These are phyloP conservation scores for Scotopteryx bipunctaria DNA, from an alignment of 2,888 invertebrate species.

Conservation along the genomic window DNA sequence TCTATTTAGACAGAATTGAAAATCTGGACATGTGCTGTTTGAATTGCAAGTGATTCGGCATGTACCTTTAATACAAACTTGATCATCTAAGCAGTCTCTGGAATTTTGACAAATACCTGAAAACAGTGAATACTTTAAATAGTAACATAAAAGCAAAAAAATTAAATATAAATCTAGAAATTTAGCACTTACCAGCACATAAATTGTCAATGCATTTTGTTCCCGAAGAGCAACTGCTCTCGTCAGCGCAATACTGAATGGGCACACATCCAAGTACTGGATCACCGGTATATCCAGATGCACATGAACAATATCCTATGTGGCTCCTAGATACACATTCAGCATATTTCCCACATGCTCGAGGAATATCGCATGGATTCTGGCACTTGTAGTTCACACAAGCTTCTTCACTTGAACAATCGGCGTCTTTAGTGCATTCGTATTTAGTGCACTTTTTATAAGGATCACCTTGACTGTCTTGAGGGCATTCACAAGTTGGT, in stretches of 20 bases:
- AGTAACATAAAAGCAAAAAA: neutral
- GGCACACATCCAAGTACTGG: slow-evolving; percentile 93
- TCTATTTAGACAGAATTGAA: slow-evolving; percentile 92
- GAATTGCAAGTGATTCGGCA: slow-evolving; percentile 92
- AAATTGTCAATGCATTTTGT: slow-evolving; percentile 92
- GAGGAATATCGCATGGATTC: slow-evolving; percentile 91
- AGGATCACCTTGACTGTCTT: slow-evolving; percentile 90
- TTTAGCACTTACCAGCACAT: slow-evolving; percentile 85
- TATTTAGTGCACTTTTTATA: slow-evolving; percentile 87
- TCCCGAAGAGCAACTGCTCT: slow-evolving; percentile 92
- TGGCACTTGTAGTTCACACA: slow-evolving; percentile 92
- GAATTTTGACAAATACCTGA: slow-evolving; percentile 89
- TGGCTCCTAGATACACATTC: slow-evolving; percentile 90
- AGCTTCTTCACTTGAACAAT: slow-evolving; percentile 87
- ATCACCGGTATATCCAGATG: slow-evolving; percentile 92
- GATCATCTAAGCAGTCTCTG: slow-evolving; percentile 93
- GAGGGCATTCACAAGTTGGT: slow-evolving; percentile 89
- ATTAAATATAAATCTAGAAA: neutral
- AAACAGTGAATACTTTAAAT: too few relatives aligned
- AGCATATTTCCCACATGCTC: slow-evolving; percentile 92
- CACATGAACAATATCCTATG: slow-evolving; percentile 92
- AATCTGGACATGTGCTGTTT: slow-evolving; percentile 92
- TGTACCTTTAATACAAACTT: slow-evolving; percentile 92
- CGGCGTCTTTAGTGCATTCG: slow-evolving; percentile 91
- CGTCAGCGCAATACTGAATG: slow-evolving; percentile 91